Conservation (phyloP, 2,113 vertebrate species). For the Rhineura floridana region DNA sequence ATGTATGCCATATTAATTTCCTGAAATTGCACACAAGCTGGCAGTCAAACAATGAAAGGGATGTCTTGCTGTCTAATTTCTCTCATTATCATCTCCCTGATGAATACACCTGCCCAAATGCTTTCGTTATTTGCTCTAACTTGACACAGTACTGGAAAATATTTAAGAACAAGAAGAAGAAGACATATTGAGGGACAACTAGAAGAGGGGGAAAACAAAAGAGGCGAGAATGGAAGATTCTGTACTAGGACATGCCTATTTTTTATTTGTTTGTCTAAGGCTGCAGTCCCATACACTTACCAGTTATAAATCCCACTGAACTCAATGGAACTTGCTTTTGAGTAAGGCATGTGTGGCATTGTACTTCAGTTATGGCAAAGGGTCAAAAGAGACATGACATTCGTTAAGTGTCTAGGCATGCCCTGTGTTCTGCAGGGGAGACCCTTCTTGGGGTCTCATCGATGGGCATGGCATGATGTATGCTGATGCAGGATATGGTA, state of each 20-base stretch:
- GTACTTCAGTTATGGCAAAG: too few species aligned
- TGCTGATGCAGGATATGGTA: too few species aligned
- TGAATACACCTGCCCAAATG: constrained; percentile 37
- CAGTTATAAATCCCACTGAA: too few species aligned
- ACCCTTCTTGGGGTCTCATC: too few species aligned
- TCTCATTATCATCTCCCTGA: constrained; percentile 56
- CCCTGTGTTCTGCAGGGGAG: too few species aligned
- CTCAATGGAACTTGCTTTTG: too few species aligned
- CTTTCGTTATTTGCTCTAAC: constrained; percentile 45
- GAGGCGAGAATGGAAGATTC: constrained; percentile 35
- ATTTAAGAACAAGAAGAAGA: constrained; percentile 32
- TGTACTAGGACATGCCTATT: constrained; percentile 25
- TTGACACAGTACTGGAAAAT: constrained; percentile 44
- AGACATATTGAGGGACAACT: not conserved
- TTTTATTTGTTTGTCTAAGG: not conserved
- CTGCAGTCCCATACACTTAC: too few species aligned
- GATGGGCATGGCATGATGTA: too few species aligned
- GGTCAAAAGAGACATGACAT: too few species aligned
- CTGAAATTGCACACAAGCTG: constrained; percentile 64
- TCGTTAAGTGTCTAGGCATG: too few species aligned
- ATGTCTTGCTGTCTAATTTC: constrained; percentile 63
- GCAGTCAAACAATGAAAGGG: constrained; percentile 61
- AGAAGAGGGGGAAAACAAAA: not conserved
- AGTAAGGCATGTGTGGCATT: too few species aligned
- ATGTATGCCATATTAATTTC: constrained; percentile 66